Conservation (phyloP, 2,113 vertebrate genomes). For the Myotis davidii region DNA sequence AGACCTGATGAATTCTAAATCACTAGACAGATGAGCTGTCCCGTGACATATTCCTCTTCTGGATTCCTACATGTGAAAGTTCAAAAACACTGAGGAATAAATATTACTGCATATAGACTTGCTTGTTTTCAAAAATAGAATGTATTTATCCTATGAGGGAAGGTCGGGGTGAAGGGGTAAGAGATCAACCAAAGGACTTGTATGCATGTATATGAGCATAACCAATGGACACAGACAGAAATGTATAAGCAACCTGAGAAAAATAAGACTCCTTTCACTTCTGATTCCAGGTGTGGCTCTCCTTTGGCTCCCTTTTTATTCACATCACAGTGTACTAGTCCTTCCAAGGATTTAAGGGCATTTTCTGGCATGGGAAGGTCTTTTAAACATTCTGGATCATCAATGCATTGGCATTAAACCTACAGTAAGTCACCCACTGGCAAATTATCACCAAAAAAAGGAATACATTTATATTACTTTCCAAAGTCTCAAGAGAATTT, state of each 20-base stretch:
- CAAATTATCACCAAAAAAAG: not conserved
- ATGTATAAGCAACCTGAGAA: not conserved
- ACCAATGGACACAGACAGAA: not conserved
- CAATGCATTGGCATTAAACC: not conserved
- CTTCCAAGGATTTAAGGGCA: not conserved
- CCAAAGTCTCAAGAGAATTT: not conserved
- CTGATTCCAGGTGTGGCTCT: not conserved
- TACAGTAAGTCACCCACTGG: not conserved
- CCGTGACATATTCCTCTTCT: not conserved
- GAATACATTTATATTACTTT: conserved; percentile 28
- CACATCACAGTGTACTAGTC: not conserved
- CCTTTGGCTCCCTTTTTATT: not conserved
- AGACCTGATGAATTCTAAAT: not conserved
- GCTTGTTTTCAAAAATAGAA: conserved; percentile 19
- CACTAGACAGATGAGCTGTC: not conserved
- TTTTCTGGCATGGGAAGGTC: not conserved
- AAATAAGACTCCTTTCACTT: not conserved
- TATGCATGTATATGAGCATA: too few species aligned
- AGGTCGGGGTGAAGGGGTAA: too few species aligned
- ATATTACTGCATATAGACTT: not conserved
- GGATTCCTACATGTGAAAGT: not conserved
- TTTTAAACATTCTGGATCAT: not conserved
- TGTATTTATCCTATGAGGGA: not conserved
- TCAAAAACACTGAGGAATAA: not conserved
- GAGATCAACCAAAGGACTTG: too few species aligned